phyloP scores from a whole-genome alignment of 1,140 invertebrate genomes.

The Ips typographus region DNA sequence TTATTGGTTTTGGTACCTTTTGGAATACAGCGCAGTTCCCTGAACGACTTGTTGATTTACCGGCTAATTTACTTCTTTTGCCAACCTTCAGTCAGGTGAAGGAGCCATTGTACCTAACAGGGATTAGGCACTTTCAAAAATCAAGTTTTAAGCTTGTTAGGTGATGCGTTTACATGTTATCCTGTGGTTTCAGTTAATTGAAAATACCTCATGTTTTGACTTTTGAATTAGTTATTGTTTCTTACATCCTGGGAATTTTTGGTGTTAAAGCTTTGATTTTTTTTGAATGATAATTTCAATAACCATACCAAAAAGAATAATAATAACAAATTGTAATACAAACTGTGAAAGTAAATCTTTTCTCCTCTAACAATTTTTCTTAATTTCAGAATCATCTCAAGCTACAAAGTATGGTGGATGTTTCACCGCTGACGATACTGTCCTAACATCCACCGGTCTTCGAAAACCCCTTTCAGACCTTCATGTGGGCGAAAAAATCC shows the following conservation, averaged over 20 bases:
- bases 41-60: neutral
- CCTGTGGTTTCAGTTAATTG: neutral
- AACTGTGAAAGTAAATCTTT: too few species aligned
- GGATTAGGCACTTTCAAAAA: neutral
- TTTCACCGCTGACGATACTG: constrained; percentile 69
- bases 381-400: constrained; percentile 86
- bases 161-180: too few species aligned
- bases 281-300: too few species aligned
- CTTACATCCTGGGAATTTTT: too few species aligned
- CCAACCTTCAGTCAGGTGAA: neutral
- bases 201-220: neutral
- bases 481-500: constrained; percentile 75
- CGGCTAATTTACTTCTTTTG: neutral
- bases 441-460: constrained; percentile 59
- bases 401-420: constrained; percentile 80
- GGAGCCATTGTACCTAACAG: neutral
- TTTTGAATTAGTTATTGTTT: neutral
- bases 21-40: neutral
- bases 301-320: too few species aligned
- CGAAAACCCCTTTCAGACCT: constrained; percentile 68
- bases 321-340: too few species aligned
- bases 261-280: too few species aligned
- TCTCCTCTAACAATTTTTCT: neutral
- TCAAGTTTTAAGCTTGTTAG: neutral
- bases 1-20: too few species aligned